phyloP scores from a whole-genome alignment of 2,113 vertebrate genomes.

The Callithrix jacchus region DNA sequence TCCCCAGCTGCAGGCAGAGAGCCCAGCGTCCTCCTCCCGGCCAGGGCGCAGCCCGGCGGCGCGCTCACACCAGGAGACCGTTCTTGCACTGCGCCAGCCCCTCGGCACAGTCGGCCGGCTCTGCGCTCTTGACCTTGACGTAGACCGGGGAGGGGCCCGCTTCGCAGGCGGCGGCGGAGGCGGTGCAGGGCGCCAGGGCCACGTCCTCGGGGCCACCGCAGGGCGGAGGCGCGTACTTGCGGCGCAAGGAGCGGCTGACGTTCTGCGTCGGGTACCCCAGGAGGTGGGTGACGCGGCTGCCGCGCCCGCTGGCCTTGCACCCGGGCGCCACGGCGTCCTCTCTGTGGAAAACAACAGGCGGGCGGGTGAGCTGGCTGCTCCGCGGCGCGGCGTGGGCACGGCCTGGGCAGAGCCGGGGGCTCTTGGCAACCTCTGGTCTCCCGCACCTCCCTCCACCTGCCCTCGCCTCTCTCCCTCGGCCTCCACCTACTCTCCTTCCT shows the following conservation, averaged over 20 bases:
- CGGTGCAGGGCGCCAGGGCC: conserved; percentile 57
- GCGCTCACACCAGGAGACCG: conserved; percentile 76
- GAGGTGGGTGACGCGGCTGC: conserved; percentile 75
- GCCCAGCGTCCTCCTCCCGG: background rate
- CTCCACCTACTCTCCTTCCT: background rate
- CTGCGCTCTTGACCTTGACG: conserved; percentile 67
- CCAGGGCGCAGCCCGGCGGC: conserved; percentile 21
- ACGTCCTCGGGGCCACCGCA: conserved; percentile 61
- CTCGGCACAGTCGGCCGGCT: conserved; percentile 19
- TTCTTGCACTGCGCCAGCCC: conserved; percentile 62
- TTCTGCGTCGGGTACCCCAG: conserved; percentile 77
- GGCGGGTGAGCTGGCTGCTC: conserved; percentile 64
- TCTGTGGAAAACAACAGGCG: conserved; percentile 78
- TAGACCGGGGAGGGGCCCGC: conserved; percentile 66
- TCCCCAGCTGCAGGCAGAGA: conserved; percentile 9
- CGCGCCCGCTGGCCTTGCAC: conserved; percentile 74
- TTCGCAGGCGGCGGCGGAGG: conserved; percentile 63
- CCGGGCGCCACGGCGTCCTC: conserved; percentile 79
- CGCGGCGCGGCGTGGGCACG: conserved; percentile 46
- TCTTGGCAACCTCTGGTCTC: background rate
- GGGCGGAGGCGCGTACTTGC: conserved; percentile 71
- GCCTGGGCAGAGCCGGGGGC: conserved; percentile 61
- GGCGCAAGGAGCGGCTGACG: conserved; percentile 72
- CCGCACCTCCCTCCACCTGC: conserved; percentile 29
- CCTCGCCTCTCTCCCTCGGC: background rate